Base-by-base conservation (phyloP, 2,113 vertebrate species). In the Antechinus flavipes region DNA sequence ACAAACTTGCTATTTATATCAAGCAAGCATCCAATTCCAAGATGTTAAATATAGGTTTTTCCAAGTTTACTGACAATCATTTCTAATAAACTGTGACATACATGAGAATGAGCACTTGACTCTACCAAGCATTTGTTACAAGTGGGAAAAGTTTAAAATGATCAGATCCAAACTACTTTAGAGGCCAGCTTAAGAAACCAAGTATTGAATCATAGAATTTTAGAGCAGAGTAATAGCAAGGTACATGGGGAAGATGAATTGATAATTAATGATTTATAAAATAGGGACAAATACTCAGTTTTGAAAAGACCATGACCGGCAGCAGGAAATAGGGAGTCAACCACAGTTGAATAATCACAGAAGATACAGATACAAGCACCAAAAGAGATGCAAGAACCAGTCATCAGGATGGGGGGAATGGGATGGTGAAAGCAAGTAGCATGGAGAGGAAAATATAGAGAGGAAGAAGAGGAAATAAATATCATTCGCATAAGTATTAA, bases 1-100 rank as follows among this genome's bases (percentile, higher is more conserved):
- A 97, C 97, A 97, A 76, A 97, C 96, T 97, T 97, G 95, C 95
- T 98, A 95, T 97, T 98, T 97, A 94, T 97, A 97, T 97, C 93
- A 97, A 97, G 96, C 97, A 94, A 94, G 95, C 98, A 96, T 96
- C 90, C 96, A 93, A 89, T 97, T 96, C 93, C 97, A 97, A 96
- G 95, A 93, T 95, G 97, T 97, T 98, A 97, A 96, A 97, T 97
- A 97, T 96, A 97, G 97, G 94, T 97, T 96, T 96, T 91, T 95
- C 93, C 93, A 94, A 95, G 95, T 96, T 97, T 97, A 93, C 95
- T 97, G 94, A 96, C 91, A 95, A 93, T 97, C 96, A 92, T 97
- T 97, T 97, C 96, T 97, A 96, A 97, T 97, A 96, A 97, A 96
- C 94, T 91, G 47, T 97, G 96, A 89, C 95, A 52, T 93, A 91